Conservation (phyloP, 2,113 vertebrate species). For the Poeciliopsis retropinna region DNA sequence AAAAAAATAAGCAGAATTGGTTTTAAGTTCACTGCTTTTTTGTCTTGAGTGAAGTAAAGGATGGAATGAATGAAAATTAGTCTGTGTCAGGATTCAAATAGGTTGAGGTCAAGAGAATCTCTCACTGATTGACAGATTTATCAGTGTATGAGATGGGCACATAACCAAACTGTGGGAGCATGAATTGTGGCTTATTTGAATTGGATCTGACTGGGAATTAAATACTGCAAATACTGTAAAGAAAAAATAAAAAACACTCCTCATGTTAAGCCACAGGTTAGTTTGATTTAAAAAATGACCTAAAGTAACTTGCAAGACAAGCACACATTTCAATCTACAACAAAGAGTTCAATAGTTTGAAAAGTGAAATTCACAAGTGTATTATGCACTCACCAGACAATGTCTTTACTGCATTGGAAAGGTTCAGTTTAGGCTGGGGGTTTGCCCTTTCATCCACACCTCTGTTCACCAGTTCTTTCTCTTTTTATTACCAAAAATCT, state of each 20-base stretch:
- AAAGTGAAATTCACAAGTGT: background rate
- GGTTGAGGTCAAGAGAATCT: too few species aligned
- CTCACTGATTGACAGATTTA: background rate
- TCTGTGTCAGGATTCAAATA: background rate
- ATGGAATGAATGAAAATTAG: background rate
- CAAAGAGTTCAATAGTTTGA: background rate
- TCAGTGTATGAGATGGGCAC: background rate
- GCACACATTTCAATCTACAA: background rate
- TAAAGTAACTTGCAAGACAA: background rate
- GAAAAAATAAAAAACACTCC: too few species aligned
- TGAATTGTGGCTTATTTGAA: background rate
- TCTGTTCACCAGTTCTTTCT: slow-evolving; percentile 5
- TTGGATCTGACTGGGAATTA: background rate
- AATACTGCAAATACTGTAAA: background rate
- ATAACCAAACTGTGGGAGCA: background rate
- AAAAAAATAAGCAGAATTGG: too few species aligned
- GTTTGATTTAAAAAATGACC: background rate
- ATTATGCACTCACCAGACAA: background rate
- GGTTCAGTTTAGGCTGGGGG: background rate
- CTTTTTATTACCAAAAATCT: slow-evolving; percentile 36
- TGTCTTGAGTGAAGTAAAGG: background rate
- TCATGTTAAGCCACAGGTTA: background rate
- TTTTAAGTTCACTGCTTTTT: too few species aligned
- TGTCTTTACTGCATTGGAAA: background rate
- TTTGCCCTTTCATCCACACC: slow-evolving; percentile 3